Conservation (phyloP, 1,140 invertebrate species). For the Orchestia grillus region DNA sequence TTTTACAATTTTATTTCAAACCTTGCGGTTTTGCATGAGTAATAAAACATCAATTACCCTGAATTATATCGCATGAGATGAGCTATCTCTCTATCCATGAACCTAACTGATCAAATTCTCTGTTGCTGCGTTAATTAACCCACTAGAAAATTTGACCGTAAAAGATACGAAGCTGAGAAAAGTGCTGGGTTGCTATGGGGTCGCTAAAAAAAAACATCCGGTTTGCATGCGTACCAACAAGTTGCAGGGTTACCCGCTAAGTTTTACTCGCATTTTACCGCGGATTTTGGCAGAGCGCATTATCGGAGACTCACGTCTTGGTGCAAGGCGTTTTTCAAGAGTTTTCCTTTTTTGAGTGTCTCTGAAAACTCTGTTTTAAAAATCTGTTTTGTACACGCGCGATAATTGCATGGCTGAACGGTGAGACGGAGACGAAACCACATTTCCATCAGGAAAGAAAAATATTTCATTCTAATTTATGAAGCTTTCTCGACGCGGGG, state of each 20-base stretch:
- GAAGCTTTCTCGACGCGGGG: not conserved
- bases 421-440: not conserved
- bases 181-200: too few relatives aligned
- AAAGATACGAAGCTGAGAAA: not conserved
- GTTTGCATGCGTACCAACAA: not conserved
- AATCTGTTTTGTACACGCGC: not conserved
- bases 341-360: not conserved
- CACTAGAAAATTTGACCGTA: not conserved
- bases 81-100: not conserved
- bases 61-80: not conserved
- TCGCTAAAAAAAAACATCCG: not conserved
- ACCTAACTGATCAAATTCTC: not conserved
- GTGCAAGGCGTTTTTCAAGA: not conserved
- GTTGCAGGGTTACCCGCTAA: not conserved
- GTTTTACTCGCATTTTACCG: not conserved
- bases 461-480: not conserved
- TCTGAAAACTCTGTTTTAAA: not conserved
- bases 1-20: not conserved
- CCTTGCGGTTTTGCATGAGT: not conserved
- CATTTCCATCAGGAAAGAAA: not conserved
- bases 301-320: not conserved
- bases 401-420: not conserved
- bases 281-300: not conserved
- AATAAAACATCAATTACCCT: not conserved
- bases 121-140: too few relatives aligned